Evolutionary conservation across 2,888 invertebrate species (phyloP).

Genomic region (Strigamia crassipes): DNA sequence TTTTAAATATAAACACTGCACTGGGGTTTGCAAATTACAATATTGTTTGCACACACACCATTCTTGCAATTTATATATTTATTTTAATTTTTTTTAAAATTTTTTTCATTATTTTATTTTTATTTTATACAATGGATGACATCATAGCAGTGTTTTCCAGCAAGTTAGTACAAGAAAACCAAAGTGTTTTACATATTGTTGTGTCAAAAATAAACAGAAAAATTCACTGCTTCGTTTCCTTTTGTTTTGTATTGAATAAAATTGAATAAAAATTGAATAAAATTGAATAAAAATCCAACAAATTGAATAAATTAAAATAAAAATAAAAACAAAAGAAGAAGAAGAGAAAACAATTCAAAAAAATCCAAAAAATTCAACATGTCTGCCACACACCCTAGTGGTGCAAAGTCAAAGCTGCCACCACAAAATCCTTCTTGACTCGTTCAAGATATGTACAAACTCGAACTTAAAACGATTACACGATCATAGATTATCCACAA

Average conservation of each 20-base stretch:
- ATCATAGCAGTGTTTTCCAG: neutral
- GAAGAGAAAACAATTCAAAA: neutral
- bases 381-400: conserved; percentile 1
- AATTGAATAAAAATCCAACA: too few species aligned
- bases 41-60: neutral
- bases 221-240: neutral
- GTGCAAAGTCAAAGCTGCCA: neutral
- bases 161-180: neutral
- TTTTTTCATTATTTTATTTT: neutral
- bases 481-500: neutral
- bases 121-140: neutral
- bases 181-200: neutral
- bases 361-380: neutral
- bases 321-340: too few species aligned
- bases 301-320: too few species aligned
- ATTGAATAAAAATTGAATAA: too few species aligned
- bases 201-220: neutral
- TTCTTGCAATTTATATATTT: neutral
- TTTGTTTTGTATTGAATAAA: too few species aligned
- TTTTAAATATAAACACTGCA: conserved; percentile 14
- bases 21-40: conserved; percentile 25
- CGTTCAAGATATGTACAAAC: conserved; percentile 22
- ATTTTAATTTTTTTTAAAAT: neutral
- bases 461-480: neutral
- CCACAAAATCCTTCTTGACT: neutral